phyloP scores from a whole-genome alignment of 2,888 invertebrate genomes.

The Andricus curvator region DNA sequence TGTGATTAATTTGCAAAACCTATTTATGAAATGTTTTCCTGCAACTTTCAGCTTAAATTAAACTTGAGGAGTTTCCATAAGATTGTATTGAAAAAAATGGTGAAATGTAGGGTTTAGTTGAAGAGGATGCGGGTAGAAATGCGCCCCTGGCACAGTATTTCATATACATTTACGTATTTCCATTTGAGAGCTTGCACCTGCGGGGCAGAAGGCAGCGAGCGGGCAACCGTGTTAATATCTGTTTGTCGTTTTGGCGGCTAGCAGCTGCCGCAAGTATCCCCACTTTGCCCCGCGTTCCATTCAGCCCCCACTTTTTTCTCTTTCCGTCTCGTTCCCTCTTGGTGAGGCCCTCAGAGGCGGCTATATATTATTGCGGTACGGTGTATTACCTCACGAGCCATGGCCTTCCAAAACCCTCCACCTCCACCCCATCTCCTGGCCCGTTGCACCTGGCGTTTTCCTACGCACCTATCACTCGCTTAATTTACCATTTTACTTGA shows the following conservation, averaged over 20 bases:
- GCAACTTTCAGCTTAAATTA: too few relatives aligned
- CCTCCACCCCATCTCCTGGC: conserved; percentile 26
- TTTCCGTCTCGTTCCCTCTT: conserved; percentile 24
- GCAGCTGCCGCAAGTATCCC: conserved; percentile 63
- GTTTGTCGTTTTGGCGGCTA: conserved; percentile 68
- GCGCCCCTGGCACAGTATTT: conserved; percentile 50
- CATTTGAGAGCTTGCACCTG: conserved; percentile 57
- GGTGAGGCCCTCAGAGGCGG: not conserved
- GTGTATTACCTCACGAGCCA: conserved; percentile 53
- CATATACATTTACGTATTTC: conserved; percentile 54
- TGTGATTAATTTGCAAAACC: too few relatives aligned
- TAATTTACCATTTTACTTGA: conserved; percentile 44
- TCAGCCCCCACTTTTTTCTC: conserved; percentile 47
- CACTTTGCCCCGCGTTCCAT: conserved; percentile 55
- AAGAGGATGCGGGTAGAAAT: conserved; percentile 50
- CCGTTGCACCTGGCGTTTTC: conserved; percentile 57
- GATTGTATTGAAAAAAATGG: not conserved
- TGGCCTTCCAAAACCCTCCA: conserved; percentile 34
- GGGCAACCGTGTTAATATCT: conserved; percentile 71
- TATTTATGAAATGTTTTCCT: too few relatives aligned
- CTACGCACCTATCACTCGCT: conserved; percentile 52
- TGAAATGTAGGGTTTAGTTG: not conserved
- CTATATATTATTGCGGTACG: conserved; percentile 6
- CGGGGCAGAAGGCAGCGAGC: conserved; percentile 57
- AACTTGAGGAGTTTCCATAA: too few relatives aligned